Base-by-base conservation (phyloP, 2,888 invertebrate genomes). In the Philaethria dido region DNA sequence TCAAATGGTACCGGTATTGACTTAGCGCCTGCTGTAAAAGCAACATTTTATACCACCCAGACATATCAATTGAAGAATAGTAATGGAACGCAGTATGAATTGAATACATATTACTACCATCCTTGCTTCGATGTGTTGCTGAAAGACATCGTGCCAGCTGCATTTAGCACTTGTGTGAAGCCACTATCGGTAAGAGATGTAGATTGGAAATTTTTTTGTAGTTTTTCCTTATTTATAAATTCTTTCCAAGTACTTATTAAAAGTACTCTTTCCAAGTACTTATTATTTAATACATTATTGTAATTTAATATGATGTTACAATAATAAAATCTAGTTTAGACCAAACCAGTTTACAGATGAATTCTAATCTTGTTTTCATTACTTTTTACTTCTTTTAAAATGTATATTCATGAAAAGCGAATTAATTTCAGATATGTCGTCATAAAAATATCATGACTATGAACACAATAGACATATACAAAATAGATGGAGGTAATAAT, bases 1-100 rank as follows among this genome's bases (percentile, higher is more conserved):
- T 73, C 88, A 6, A 92, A 92, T 83, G 93, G 93, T 69, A 92
- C 92, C 75, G 92, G 92, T 75, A 85, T 92, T 73, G 92, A 93
- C 80, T 79, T 93, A 69, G 75, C 83, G 48, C 84, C 86, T 48
- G 76, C 84, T 55, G 77, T 77, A 69, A 82, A 82, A 68, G 68
- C 78, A 65, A 75, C 74, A 4, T 88, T 88, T 80, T 88, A 82
- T 72, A 61, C 73, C 52, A 80, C 86, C 55, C 76, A 84, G 74
- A 80, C 69, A n/a, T 87, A 75, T 73, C 69, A 72, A 68, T 59
- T 70, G 13, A 77, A 79, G 64, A 75, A n/a, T n/a, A n/a, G 74
- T 44, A 78, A 73, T 68, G 80, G 76, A 36, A 67, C 76, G 18
- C 76, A 83, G 71, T 80, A 79, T 57, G 78, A 79, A 66, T 74